phyloP scores from a whole-genome alignment of 1,140 invertebrate genomes.

The Lamellibrachia luymesi region DNA sequence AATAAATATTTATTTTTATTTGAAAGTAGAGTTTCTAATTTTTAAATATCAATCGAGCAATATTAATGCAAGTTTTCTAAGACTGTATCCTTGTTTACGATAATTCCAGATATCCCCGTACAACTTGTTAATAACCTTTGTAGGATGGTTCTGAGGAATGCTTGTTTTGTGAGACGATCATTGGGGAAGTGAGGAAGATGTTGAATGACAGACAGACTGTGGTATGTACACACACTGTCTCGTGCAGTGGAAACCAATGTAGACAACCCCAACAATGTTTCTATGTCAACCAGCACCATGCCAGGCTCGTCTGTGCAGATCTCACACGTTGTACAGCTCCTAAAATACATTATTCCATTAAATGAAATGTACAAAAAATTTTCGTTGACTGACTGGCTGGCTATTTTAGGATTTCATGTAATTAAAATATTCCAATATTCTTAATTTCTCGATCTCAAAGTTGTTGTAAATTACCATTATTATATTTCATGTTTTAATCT shows the following conservation, averaged over 20 bases:
- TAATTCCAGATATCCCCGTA: background rate
- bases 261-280: background rate
- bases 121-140: background rate
- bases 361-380: no score
- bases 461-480: no score
- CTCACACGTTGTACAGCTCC: no score
- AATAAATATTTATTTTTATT: background rate
- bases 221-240: conserved; percentile 52
- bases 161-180: conserved; percentile 63
- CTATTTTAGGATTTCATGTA: no score
- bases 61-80: background rate
- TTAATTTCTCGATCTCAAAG: no score
- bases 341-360: no score
- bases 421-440: no score
- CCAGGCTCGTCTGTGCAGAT: no score
- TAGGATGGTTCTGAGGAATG: conserved; percentile 17
- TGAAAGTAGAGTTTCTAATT: background rate
- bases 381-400: no score
- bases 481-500: no score
- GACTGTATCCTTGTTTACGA: background rate
- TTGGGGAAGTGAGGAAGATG: conserved; percentile 80
- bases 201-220: conserved; percentile 83
- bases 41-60: background rate
- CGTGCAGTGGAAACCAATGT: background rate
- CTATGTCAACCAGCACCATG: background rate